Percentiles rank a stretch among this genome's conserved stretches.
phyloP scores from a whole-genome alignment of 2,888 invertebrate species.

The Andrena praecox region DNA sequence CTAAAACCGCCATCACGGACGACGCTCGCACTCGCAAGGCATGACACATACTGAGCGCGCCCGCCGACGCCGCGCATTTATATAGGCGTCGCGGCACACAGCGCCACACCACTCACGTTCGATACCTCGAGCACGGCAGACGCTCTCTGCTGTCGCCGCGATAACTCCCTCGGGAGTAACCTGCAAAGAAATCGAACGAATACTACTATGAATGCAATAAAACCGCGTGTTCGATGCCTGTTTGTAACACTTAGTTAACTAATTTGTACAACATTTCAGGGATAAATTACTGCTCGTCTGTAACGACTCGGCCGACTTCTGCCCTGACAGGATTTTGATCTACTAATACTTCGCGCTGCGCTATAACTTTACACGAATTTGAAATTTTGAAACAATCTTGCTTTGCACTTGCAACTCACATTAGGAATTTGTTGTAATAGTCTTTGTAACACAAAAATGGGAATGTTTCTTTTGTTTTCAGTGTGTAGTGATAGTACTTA shows the following conservation, averaged over 20 bases:
- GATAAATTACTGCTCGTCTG: background rate
- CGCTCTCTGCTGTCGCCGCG: slow-evolving; percentile 61
- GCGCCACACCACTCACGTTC: slow-evolving; percentile 72
- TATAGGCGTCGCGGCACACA: slow-evolving; percentile 74
- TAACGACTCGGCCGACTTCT: background rate
- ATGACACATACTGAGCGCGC: slow-evolving; percentile 82
- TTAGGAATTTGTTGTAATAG: too few species aligned
- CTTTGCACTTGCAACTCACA: too few species aligned
- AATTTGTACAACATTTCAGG: background rate
- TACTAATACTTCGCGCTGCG: too few species aligned
- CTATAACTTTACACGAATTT: background rate
- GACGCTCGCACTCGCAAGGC: slow-evolving; percentile 77
- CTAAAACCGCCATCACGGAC: slow-evolving; percentile 82
- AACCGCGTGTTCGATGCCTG: background rate
- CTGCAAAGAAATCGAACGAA: slow-evolving; percentile 65
- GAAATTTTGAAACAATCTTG: background rate
- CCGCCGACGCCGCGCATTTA: slow-evolving; percentile 76
- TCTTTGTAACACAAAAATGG: too few species aligned
- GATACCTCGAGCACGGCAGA: slow-evolving; percentile 65
- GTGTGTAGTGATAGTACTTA: too few species aligned
- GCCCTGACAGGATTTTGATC: background rate
- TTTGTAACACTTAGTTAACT: background rate
- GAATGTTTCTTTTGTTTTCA: too few species aligned
- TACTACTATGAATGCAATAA: slow-evolving; percentile 26
- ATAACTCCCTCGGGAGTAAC: slow-evolving; percentile 66